Evolutionary conservation across 30 jellyfish, hydroid and myxozoan genomes (phyloP), one percentile per base, ranked within the genome.

Genomic region (Rhopilema esculentum): DNA sequence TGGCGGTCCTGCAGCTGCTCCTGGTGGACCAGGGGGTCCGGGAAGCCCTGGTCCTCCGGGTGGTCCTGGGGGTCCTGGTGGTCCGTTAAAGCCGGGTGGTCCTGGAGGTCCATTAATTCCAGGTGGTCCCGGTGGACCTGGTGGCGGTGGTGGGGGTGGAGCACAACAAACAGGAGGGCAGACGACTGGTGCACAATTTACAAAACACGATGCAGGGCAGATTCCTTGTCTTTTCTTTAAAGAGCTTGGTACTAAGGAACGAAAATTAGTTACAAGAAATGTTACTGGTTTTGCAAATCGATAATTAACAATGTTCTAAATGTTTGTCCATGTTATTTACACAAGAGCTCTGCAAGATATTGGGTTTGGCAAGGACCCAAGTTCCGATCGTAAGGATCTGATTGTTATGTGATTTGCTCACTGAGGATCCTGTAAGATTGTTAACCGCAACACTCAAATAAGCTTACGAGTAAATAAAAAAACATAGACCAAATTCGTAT

Each of bases 41-140:
- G 98, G 97, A 24, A 97, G 89, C 23, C 96, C 96, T 66, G 82
- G 87, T 15, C 95, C 95, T 23, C 96, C 96, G n/a, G 90, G 83
- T 0, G 96, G 92, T 28, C 96, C 96, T 12, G 79, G 79, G 18
- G 93, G 93, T 8, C 96, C 96, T 9, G 88, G 81, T 7, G 96
- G 98, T 69, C 98, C 98, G 66, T 87, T 93, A 72, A 69, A 86
- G 70, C 98, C 98, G 27, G 97, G 97, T 57, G 95, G 95, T 68
- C 98, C 98, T 26, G 97, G 97, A 7, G 98, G 97, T 57, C 98
- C 98, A 72, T 82, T 89, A 33, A 97, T 97, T 61, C 97, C 97
- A 51, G 98, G 98, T 84, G 88, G 93, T 2, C 95, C 95, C 61
- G 89, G 91, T 49, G 97, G 92, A 8, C 95, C 92, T 16, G 91